These are phyloP conservation scores for Margaritifera margaritifera DNA, from an alignment of 2,888 invertebrate genomes.

Conservation along the genomic window DNA sequence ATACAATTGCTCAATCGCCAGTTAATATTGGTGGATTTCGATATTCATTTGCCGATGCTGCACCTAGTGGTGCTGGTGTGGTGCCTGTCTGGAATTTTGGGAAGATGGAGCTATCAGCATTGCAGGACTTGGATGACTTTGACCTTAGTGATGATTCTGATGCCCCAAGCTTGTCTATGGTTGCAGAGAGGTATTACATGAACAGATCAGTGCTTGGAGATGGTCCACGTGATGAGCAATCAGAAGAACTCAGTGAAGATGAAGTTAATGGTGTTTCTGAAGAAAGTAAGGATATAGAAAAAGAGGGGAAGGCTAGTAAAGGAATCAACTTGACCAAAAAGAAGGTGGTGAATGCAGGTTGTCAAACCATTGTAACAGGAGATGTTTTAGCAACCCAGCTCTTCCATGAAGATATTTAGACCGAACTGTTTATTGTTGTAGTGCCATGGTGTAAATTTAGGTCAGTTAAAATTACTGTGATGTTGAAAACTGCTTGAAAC, in stretches of 20 bases:
- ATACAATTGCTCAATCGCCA: conserved; percentile 51
- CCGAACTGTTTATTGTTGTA: too few relatives aligned
- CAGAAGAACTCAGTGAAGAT: conserved; percentile 1
- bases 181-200: conserved; percentile 71
- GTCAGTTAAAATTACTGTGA: too few relatives aligned
- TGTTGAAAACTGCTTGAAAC: too few relatives aligned
- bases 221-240: conserved; percentile 39
- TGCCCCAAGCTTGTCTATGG: conserved; percentile 65
- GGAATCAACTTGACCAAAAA: conserved; percentile 16
- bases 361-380: conserved; percentile 72
- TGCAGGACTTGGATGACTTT: conserved; percentile 63
- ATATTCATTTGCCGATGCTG: conserved; percentile 67
- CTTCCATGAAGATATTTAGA: conserved; percentile 68
- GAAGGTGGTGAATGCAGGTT: conserved; percentile 57
- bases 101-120: conserved; percentile 59
- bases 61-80: conserved; percentile 69
- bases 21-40: conserved; percentile 59
- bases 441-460: too few relatives aligned
- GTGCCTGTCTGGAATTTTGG: conserved; percentile 71
- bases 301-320: neutral
- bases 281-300: neutral
- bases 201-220: conserved; percentile 67
- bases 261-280: conserved; percentile 5
- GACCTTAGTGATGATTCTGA: conserved; percentile 61
- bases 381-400: conserved; percentile 72